A percentile compares a stretch with the other conserved stretches of the same genome.
These are phyloP conservation scores for Engraulis encrasicolus DNA, from an alignment of 2,113 vertebrate genomes.

Conservation along the genomic window DNA sequence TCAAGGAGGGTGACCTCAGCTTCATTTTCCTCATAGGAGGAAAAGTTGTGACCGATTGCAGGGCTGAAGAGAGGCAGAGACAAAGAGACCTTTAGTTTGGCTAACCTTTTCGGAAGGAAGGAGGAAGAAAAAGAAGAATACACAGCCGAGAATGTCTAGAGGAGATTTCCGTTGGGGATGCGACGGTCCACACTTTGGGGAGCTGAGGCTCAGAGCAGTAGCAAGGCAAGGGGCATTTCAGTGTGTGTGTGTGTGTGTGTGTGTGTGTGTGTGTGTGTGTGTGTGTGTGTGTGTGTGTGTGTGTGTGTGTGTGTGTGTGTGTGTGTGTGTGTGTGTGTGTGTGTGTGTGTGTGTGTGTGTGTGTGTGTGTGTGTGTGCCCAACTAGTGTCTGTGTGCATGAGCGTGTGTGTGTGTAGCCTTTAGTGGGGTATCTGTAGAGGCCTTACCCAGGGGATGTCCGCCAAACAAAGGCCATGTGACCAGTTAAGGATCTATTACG, in stretches of 20 bases:
- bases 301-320: slow-evolving; percentile 11
- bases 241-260: background rate
- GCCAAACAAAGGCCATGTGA: background rate
- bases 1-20: too few species aligned
- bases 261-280: background rate
- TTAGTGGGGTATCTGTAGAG: too few species aligned
- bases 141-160: background rate
- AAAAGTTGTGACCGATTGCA: too few species aligned
- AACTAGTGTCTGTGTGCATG: too few species aligned
- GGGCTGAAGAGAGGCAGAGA: background rate
- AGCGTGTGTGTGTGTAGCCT: too few species aligned
- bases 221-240: too few species aligned
- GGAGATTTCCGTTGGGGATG: background rate
- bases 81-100: background rate
- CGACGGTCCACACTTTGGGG: background rate
- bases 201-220: background rate
- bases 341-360: slow-evolving; percentile 11
- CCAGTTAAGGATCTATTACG: slow-evolving; percentile 33
- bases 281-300: background rate
- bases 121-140: background rate
- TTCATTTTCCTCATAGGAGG: too few species aligned
- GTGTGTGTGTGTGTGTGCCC: slow-evolving; percentile 21
- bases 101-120: background rate
- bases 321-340: slow-evolving; percentile 18
- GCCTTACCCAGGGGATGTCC: background rate